Conservation (phyloP, 2,113 vertebrate genomes). For the Macheiramphus alcinus region DNA sequence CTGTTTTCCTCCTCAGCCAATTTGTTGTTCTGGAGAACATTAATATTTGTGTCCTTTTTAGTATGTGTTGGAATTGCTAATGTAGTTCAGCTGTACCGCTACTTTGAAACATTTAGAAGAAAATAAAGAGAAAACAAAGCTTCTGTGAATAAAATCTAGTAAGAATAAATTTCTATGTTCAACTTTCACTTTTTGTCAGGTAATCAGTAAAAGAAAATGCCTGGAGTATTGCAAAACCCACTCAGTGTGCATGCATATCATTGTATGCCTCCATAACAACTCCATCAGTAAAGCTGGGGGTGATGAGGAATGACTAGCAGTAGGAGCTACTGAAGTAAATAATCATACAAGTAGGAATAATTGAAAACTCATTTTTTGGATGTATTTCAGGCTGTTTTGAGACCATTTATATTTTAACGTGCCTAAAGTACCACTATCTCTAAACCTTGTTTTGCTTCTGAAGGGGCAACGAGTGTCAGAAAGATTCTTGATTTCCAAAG, state of each 20-base stretch:
- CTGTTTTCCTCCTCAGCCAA: background rate
- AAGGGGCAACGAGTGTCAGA: background rate
- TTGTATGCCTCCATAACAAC: background rate
- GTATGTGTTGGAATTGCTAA: background rate
- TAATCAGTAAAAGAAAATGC: background rate
- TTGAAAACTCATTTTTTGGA: background rate
- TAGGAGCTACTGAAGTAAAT: background rate
- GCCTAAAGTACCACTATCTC: background rate
- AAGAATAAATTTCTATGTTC: background rate
- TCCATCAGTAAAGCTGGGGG: background rate
- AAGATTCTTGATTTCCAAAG: background rate
- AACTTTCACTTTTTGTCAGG: background rate
- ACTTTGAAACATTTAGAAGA: background rate
- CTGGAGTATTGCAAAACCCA: background rate
- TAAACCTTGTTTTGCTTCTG: background rate
- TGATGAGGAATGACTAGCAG: background rate
- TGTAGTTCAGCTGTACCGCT: background rate
- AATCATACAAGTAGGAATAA: background rate
- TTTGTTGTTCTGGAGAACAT: background rate
- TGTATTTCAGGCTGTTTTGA: background rate
- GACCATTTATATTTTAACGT: background rate
- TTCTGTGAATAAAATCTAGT: background rate
- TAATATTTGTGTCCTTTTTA: background rate
- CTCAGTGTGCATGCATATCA: background rate
- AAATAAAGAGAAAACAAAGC: background rate